Base-by-base conservation (phyloP, 2,113 vertebrate species). In the Glareola pratincola region DNA sequence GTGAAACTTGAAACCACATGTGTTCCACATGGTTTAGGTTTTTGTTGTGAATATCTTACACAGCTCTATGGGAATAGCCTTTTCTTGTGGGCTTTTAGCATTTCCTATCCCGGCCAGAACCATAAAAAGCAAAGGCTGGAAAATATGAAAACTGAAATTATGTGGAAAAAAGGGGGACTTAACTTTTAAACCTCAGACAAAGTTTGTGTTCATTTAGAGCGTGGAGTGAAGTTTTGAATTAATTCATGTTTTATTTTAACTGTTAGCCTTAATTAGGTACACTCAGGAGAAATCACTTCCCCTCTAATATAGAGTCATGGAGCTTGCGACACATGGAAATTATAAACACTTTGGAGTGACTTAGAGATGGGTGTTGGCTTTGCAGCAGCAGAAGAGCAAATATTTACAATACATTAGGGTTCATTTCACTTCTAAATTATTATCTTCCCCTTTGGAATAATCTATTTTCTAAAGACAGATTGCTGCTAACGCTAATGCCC, bases 401-500 rank as follows among this genome's bases (percentile, higher is more conserved):
- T 96, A 96, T 97, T 97, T 96, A 97, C 86, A 97, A 83, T 93
- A 97, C 91, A 94, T 91, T 91, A 92, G 71, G 88, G 67, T 94
- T 92, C 0, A 0, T 51, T 96, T 92, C 86, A 76, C 72, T 94
- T 93, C 90, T 82, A 94, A 97, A 94, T 95, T 91, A 92, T 94
- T 96, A 92, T 96, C 90, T 81, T 92, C 69, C 88, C 91, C 83
- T 89, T 85, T 71, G 80, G 73, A 95, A 90, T 94, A 93, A 94
- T 93, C 69, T 79, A 3, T 96, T 92, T 92, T 82, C 37, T 64
- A 87, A 94, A 94, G 67, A 90, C 41, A 80, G 37, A 77, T 83
- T 94, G 67, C 39, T 87, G 45, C 43, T 96, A 69, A 85, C 47
- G n/a, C 47, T 37, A 88, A 41, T 85, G 57, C 43, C 59, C 39